Evolutionary conservation across 2,888 invertebrate genomes (phyloP).

Genomic region (Athripsodes cinereus): DNA sequence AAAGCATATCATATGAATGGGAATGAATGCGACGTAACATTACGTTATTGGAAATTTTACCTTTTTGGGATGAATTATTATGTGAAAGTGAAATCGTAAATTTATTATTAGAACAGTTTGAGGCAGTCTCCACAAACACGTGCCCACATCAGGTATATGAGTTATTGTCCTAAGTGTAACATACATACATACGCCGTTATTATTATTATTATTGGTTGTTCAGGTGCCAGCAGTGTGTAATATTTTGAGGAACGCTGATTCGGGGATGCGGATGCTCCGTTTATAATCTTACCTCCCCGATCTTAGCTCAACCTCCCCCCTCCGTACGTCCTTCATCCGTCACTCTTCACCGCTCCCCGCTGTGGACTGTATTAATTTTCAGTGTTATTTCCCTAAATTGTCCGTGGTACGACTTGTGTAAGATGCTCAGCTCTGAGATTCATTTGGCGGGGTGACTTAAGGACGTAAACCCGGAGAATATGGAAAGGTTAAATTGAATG

Average conservation of each 20-base stretch:
- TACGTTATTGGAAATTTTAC: too few relatives aligned
- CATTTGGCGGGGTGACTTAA: neutral
- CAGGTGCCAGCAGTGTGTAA: neutral
- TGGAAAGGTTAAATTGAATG: slow-evolving; percentile 1
- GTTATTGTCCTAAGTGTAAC: too few relatives aligned
- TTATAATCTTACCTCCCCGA: neutral
- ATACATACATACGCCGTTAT: too few relatives aligned
- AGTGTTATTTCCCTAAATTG: slow-evolving; percentile 6
- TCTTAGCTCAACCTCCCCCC: neutral
- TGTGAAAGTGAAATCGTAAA: too few relatives aligned
- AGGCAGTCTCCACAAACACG: too few relatives aligned
- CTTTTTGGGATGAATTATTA: too few relatives aligned
- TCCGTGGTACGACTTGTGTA: neutral
- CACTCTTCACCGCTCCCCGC: neutral
- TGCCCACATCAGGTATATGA: too few relatives aligned
- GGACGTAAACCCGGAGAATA: neutral
- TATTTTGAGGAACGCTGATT: slow-evolving; percentile 1
- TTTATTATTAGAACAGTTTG: too few relatives aligned
- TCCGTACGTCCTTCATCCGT: neutral
- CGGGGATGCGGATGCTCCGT: neutral
- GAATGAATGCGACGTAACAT: too few relatives aligned
- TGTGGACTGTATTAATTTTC: slow-evolving; percentile 15
- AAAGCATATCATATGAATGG: too few relatives aligned
- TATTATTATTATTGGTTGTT: too few relatives aligned
- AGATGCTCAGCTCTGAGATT: slow-evolving; percentile 3